phyloP scores from a whole-genome alignment of 1,140 invertebrate genomes.

The Eriocheir sinensis region DNA sequence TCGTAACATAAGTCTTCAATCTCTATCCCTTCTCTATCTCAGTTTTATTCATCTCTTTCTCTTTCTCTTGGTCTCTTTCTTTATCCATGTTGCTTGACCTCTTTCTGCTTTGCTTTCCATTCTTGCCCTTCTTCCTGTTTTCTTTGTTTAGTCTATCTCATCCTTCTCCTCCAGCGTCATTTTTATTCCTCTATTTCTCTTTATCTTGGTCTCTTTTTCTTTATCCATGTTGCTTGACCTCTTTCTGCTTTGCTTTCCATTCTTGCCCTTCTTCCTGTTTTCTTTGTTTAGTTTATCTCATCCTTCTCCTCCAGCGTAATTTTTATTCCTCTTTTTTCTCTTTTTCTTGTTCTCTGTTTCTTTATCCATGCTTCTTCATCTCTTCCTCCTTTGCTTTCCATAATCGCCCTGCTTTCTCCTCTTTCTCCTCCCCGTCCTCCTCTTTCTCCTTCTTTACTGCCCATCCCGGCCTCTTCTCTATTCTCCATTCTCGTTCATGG shows the following conservation, averaged over 20 bases:
- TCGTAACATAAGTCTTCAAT: background rate
- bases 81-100: background rate
- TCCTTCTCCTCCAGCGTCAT: background rate
- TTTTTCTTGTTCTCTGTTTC: too few species aligned
- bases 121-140: background rate
- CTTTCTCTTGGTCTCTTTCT: background rate
- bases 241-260: background rate
- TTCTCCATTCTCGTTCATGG: conserved; percentile 1
- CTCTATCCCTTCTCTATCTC: background rate
- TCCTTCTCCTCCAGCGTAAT: too few species aligned
- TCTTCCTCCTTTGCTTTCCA: background rate
- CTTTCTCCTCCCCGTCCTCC: background rate
- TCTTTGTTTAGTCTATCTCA: background rate
- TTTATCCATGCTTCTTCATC: too few species aligned
- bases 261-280: too few species aligned
- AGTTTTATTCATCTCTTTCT: background rate
- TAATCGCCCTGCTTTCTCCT: background rate
- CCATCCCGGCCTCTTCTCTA: background rate
- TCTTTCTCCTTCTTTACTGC: background rate
- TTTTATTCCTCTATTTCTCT: background rate
- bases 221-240: background rate
- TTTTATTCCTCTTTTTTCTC: too few species aligned
- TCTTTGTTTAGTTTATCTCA: too few species aligned
- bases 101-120: background rate
- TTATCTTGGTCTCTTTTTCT: background rate